Evolutionary conservation across 2,888 invertebrate species (phyloP).

Genomic region (Atethmia centrago): DNA sequence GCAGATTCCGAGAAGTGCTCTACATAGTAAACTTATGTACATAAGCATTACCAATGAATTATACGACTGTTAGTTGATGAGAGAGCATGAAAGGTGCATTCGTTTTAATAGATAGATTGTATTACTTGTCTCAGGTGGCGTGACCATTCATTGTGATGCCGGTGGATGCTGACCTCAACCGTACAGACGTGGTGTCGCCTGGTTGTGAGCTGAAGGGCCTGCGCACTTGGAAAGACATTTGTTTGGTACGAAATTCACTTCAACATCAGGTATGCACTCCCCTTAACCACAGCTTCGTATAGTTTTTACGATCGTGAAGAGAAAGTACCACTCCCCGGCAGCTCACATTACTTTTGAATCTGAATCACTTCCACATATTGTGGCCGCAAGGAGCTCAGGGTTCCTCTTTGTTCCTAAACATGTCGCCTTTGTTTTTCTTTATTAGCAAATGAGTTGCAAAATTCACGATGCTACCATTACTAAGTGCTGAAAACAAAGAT

Average conservation of each 20-base stretch:
- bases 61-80: slow-evolving; percentile 20
- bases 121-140: slow-evolving; percentile 83
- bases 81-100: slow-evolving; percentile 32
- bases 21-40: slow-evolving; percentile 16
- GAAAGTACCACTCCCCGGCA: slow-evolving; percentile 55
- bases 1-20: slow-evolving; percentile 31
- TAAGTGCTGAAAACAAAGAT: slow-evolving; percentile 34
- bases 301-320: slow-evolving; percentile 57
- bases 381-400: slow-evolving; percentile 35
- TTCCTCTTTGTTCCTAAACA: slow-evolving; percentile 55
- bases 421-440: slow-evolving; percentile 46
- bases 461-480: slow-evolving; percentile 23
- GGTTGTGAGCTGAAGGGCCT: slow-evolving; percentile 90
- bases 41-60: slow-evolving; percentile 14
- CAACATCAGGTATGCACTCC: slow-evolving; percentile 87
- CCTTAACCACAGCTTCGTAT: slow-evolving; percentile 60
- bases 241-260: slow-evolving; percentile 89
- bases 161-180: slow-evolving; percentile 90
- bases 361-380: slow-evolving; percentile 45
- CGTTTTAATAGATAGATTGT: slow-evolving; percentile 60
- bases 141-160: slow-evolving; percentile 91
- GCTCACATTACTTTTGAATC: slow-evolving; percentile 48
- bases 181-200: slow-evolving; percentile 90
- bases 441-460: slow-evolving; percentile 45
- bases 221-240: slow-evolving; percentile 90